Evolutionary conservation across 2,797 vertebrate genomes (phyloP).

Genomic region (Falco concolor): DNA sequence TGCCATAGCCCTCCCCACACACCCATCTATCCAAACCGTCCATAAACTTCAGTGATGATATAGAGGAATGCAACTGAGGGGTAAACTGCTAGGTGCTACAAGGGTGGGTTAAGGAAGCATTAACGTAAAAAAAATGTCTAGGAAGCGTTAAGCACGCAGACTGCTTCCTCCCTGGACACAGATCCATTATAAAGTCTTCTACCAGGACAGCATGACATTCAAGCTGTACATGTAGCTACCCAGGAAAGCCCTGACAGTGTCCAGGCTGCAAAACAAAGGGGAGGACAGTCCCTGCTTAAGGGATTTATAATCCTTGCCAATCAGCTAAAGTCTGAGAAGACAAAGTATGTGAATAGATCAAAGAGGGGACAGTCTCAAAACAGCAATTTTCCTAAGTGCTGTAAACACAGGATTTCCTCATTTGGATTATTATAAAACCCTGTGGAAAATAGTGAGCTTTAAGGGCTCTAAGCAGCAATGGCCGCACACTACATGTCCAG

Average conservation of each 20-base stretch:
- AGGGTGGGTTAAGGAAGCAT: background rate
- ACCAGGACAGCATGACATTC: background rate
- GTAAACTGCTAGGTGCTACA: background rate
- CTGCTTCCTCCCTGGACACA: background rate
- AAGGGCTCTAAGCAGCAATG: background rate
- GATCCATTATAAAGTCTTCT: background rate
- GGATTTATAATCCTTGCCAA: background rate
- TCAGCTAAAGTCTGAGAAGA: background rate
- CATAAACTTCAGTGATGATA: background rate
- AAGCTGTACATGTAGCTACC: background rate
- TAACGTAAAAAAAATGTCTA: background rate
- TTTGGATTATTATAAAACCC: slow-evolving; percentile 35
- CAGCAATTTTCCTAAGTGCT: background rate
- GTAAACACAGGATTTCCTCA: slow-evolving; percentile 48
- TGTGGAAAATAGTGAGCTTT: background rate
- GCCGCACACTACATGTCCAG: background rate
- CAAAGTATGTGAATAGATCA: background rate
- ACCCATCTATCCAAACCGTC: fast-evolving
- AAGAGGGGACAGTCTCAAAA: background rate
- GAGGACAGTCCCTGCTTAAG: background rate
- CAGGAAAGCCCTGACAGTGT: background rate
- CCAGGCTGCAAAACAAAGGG: background rate
- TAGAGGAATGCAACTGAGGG: background rate
- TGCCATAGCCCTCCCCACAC: background rate
- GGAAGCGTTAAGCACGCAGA: background rate